phyloP scores from a whole-genome alignment of 2,113 vertebrate genomes.

The Takifugu bimaculatus region DNA sequence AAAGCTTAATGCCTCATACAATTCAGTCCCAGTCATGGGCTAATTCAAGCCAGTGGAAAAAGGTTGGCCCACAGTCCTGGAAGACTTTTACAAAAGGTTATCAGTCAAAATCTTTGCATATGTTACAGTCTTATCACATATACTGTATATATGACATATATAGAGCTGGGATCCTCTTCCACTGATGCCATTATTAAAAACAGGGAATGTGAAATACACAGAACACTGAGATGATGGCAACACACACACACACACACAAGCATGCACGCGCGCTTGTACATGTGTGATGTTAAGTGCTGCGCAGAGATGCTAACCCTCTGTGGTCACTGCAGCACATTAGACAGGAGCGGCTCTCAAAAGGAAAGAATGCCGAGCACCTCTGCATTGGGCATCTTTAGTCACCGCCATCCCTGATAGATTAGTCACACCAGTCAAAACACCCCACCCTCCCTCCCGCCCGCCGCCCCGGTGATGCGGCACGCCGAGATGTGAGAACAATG shows the following conservation, averaged over 20 bases:
- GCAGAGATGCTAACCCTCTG: conserved; percentile 22
- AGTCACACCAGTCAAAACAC: conserved; percentile 46
- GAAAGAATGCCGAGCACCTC: conserved; percentile 66
- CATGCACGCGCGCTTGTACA: neutral
- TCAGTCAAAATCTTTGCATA: too few species aligned
- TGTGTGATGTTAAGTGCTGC: neutral
- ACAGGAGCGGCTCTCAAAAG: conserved; percentile 47
- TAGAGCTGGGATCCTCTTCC: neutral
- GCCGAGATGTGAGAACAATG: conserved; percentile 12
- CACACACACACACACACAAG: neutral
- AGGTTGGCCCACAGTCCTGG: conserved; percentile 12
- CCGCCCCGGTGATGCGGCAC: too few species aligned
- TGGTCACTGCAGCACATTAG: conserved; percentile 23
- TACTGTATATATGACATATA: neutral
- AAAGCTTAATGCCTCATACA: conserved; percentile 43
- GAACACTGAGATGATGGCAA: too few species aligned
- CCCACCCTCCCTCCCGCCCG: conserved; percentile 21
- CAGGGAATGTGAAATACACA: neutral
- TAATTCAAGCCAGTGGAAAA: conserved; percentile 46
- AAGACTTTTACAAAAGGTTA: conserved; percentile 16
- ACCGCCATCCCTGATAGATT: conserved; percentile 51
- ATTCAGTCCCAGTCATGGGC: conserved; percentile 38
- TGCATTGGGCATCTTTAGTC: conserved; percentile 45
- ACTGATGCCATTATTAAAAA: neutral
- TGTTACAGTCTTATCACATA: neutral